phyloP scores from a whole-genome alignment of 1,140 invertebrate genomes.

The Prorops nasuta region DNA sequence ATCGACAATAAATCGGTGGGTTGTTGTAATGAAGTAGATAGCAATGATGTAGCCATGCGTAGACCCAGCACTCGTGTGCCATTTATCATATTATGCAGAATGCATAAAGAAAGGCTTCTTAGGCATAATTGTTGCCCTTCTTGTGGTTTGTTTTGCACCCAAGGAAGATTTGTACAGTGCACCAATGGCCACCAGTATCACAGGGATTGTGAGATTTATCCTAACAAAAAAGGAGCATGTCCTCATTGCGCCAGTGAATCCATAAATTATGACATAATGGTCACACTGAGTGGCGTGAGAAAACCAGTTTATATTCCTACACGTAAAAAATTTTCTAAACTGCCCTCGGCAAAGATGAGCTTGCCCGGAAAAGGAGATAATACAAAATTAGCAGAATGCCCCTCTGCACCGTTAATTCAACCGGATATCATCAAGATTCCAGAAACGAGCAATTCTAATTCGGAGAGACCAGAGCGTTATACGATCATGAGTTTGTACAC shows the following conservation, averaged over 20 bases:
- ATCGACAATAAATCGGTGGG: constrained; percentile 77
- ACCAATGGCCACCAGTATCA: constrained; percentile 71
- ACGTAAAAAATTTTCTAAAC: constrained; percentile 49
- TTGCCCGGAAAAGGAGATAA: constrained; percentile 52
- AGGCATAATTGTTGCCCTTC: constrained; percentile 87
- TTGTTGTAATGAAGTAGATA: constrained; percentile 73
- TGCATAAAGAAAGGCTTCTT: constrained; percentile 74
- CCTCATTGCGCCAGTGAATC: constrained; percentile 75
- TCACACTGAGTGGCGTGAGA: constrained; percentile 61
- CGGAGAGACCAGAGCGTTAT: constrained; percentile 47
- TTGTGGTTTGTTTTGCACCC: constrained; percentile 89
- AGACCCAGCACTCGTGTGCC: constrained; percentile 78
- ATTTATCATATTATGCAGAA: constrained; percentile 80
- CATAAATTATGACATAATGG: constrained; percentile 58
- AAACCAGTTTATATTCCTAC: constrained; percentile 62
- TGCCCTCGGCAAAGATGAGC: constrained; percentile 49
- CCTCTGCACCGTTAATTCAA: constrained; percentile 40
- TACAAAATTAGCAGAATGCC: constrained; percentile 41
- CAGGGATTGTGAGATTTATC: constrained; percentile 66
- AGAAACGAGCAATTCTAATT: constrained; percentile 31
- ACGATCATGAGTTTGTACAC: constrained; percentile 61
- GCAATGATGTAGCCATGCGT: constrained; percentile 61
- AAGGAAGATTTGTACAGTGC: constrained; percentile 78
- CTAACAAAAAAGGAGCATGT: constrained; percentile 62
- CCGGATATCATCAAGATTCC: constrained; percentile 47